These are phyloP conservation scores for Beaufortia kweichowensis DNA, from an alignment of 2,113 vertebrate species.

Conservation along the genomic window DNA sequence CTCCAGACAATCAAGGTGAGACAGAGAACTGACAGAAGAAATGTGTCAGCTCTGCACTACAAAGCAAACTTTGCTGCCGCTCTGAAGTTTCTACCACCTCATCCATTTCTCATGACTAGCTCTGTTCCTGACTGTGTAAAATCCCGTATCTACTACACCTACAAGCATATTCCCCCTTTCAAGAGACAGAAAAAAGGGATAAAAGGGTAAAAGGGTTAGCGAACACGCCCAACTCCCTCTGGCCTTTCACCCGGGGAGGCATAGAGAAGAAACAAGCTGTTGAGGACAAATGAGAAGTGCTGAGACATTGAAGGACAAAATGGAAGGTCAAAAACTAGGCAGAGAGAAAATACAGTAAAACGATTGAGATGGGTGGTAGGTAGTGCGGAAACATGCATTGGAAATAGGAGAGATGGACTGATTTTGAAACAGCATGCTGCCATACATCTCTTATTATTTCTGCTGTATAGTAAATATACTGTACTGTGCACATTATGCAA, in stretches of 20 bases:
- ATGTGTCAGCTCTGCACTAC: neutral
- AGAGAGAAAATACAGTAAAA: slow-evolving; percentile 2
- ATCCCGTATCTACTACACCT: neutral
- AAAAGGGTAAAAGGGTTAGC: neutral
- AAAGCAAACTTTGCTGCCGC: slow-evolving; percentile 13
- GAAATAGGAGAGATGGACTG: neutral
- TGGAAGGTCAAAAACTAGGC: slow-evolving; percentile 45
- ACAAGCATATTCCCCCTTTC: neutral
- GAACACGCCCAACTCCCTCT: neutral
- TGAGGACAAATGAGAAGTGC: neutral
- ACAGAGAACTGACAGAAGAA: neutral
- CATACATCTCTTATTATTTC: too few species aligned
- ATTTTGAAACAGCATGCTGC: too few species aligned
- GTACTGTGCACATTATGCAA: neutral
- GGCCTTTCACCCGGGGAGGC: neutral
- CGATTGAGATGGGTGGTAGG: neutral
- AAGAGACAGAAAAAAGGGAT: neutral
- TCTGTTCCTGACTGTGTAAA: neutral
- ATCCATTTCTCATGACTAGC: slow-evolving; percentile 1
- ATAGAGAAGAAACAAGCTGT: neutral
- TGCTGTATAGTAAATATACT: too few species aligned
- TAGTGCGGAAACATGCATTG: neutral
- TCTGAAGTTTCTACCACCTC: neutral
- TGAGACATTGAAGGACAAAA: slow-evolving; percentile 31
- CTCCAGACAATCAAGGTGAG: slow-evolving; percentile 37